These are phyloP conservation scores for Rattus rattus DNA, from an alignment of 2,113 vertebrate species.

Conservation along the genomic window DNA sequence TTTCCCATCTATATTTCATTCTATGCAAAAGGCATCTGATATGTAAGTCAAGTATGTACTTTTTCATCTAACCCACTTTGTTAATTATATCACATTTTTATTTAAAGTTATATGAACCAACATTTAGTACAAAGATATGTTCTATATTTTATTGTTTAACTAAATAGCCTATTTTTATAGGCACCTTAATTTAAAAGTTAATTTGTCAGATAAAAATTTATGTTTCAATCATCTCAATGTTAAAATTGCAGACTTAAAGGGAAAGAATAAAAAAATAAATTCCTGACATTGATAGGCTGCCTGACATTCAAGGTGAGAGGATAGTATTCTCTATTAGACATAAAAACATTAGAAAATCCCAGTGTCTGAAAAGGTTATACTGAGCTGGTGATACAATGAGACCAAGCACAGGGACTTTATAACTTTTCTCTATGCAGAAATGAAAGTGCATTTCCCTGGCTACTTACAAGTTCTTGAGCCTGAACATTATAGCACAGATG, in stretches of 20 bases:
- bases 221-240: conserved; percentile 12
- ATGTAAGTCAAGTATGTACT: background rate
- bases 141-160: background rate
- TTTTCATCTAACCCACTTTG: background rate
- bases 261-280: background rate
- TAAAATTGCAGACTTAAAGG: conserved; percentile 33
- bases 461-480: background rate
- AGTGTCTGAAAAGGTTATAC: conserved; percentile 8
- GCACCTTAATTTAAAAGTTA: background rate
- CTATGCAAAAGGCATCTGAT: background rate
- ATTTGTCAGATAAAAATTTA: background rate
- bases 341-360: conserved; percentile 14
- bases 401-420: background rate
- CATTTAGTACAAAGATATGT: background rate
- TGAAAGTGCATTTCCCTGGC: background rate
- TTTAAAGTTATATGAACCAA: background rate
- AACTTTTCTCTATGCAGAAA: conserved; percentile 4
- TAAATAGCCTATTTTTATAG: conserved; percentile 2
- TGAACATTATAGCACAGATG: background rate
- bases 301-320: background rate
- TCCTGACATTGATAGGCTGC: background rate
- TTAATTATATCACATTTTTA: background rate
- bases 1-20: background rate
- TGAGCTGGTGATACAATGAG: background rate
- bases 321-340: background rate